Evolutionary conservation across 2,888 invertebrate genomes (phyloP).

Genomic region (Chrysotoxum bicinctum): DNA sequence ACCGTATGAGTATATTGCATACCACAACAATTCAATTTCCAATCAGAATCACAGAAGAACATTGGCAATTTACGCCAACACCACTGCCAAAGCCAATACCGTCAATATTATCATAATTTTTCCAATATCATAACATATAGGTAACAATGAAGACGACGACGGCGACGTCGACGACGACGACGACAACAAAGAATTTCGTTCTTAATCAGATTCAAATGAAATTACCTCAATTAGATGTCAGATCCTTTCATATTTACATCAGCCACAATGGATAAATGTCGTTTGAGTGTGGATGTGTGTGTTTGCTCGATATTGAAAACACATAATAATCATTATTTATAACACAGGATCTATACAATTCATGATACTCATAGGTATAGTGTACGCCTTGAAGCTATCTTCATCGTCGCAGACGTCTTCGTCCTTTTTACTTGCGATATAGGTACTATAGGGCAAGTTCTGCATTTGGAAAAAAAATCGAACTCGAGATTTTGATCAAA

Average conservation of each 20-base stretch:
- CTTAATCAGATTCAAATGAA: conserved; percentile 61
- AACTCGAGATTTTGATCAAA: too few relatives aligned
- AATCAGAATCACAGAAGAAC: conserved; percentile 43
- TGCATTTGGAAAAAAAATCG: too few relatives aligned
- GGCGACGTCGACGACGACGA: background rate
- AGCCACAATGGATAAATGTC: conserved; percentile 48
- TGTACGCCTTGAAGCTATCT: background rate
- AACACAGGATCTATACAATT: background rate
- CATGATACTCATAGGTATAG: background rate
- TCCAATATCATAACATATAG: background rate
- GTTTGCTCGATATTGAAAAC: conserved; percentile 22
- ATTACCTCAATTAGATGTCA: conserved; percentile 69
- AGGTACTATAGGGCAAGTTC: too few relatives aligned
- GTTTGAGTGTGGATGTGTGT: conserved; percentile 10
- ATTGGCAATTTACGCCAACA: conserved; percentile 44
- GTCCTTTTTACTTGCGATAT: background rate
- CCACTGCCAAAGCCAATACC: background rate
- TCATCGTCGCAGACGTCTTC: background rate
- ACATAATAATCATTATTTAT: conserved; percentile 31
- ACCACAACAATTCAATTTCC: conserved; percentile 10
- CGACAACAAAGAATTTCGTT: background rate
- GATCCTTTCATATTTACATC: conserved; percentile 55
- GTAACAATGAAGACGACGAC: background rate
- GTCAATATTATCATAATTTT: background rate
- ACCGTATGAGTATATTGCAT: too few relatives aligned